phyloP scores from a whole-genome alignment of 92 coral and sea anemone genomes.

The Epizoanthus fatuus region DNA sequence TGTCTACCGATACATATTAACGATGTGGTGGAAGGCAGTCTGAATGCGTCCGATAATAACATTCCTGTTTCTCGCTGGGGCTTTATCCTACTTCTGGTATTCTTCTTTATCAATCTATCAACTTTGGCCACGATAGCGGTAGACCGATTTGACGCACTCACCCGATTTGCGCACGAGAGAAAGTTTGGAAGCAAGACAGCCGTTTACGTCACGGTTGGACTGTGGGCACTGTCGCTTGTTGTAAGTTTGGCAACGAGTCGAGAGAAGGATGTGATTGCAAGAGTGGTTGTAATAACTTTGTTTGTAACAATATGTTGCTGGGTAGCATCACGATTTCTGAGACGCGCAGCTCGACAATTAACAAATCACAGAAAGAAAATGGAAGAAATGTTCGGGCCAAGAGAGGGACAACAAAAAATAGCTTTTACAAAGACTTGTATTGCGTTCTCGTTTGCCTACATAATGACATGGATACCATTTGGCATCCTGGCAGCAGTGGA shows the following conservation, averaged over 20 bases:
- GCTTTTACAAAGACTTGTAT: slow-evolving; percentile 22
- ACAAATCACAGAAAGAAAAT: slow-evolving; percentile 3
- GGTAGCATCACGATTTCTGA: background rate
- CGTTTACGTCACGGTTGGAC: too few species aligned
- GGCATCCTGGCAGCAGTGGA: background rate
- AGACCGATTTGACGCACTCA: slow-evolving; percentile 33
- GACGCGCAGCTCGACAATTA: background rate
- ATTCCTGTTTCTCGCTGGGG: slow-evolving; percentile 16
- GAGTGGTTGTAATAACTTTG: slow-evolving; percentile 9
- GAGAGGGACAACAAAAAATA: background rate
- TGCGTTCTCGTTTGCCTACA: slow-evolving; percentile 17
- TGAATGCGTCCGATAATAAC: background rate
- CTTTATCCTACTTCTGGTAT: slow-evolving; percentile 4
- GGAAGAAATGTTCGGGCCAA: slow-evolving; percentile 24
- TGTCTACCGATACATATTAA: slow-evolving; percentile 12
- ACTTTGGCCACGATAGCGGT: slow-evolving; percentile 19
- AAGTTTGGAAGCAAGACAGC: slow-evolving; percentile 12
- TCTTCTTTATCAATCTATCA: slow-evolving; percentile 10
- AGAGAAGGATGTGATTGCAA: slow-evolving; percentile 15
- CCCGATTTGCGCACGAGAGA: slow-evolving; percentile 13
- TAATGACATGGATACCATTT: slow-evolving; percentile 13
- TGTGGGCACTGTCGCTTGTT: background rate
- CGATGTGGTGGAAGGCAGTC: background rate
- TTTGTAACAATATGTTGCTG: background rate
- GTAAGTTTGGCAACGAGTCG: background rate